Evolutionary conservation across 2,113 vertebrate genomes (phyloP).

Genomic region (Martes martes): DNA sequence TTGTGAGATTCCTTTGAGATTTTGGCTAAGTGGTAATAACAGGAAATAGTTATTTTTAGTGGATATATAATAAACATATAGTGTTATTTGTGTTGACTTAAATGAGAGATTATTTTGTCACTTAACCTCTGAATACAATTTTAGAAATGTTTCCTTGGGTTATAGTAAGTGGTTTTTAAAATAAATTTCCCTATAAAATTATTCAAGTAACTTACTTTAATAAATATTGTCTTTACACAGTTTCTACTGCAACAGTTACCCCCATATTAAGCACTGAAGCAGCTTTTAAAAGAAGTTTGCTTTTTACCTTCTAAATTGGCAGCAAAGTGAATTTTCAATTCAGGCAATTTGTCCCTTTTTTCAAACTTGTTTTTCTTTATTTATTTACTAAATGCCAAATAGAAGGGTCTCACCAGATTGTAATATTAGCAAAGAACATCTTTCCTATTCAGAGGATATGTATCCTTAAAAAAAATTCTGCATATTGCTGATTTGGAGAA

Average conservation of each 20-base stretch:
- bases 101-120: not conserved
- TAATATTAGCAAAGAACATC: not conserved
- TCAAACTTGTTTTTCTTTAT: not conserved
- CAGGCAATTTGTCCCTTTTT: not conserved
- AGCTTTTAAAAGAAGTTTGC: not conserved
- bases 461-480: not conserved
- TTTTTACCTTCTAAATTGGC: not conserved
- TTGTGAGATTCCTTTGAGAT: not conserved
- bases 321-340: not conserved
- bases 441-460: not conserved
- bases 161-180: not conserved
- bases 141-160: conserved; percentile 3
- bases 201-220: conserved; percentile 10
- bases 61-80: not conserved
- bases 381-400: not conserved
- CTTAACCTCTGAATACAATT: not conserved
- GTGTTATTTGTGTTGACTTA: not conserved
- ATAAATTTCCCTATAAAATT: not conserved
- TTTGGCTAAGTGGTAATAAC: not conserved
- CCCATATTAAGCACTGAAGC: not conserved
- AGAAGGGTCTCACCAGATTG: not conserved
- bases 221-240: conserved; percentile 24
- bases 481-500: not conserved
- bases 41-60: not conserved
- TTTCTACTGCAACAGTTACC: not conserved